Percentiles rank a stretch among this genome's conserved stretches.
These are phyloP conservation scores for Lagocephalus sceleratus DNA, from an alignment of 2,797 vertebrate genomes.

Conservation along the genomic window DNA sequence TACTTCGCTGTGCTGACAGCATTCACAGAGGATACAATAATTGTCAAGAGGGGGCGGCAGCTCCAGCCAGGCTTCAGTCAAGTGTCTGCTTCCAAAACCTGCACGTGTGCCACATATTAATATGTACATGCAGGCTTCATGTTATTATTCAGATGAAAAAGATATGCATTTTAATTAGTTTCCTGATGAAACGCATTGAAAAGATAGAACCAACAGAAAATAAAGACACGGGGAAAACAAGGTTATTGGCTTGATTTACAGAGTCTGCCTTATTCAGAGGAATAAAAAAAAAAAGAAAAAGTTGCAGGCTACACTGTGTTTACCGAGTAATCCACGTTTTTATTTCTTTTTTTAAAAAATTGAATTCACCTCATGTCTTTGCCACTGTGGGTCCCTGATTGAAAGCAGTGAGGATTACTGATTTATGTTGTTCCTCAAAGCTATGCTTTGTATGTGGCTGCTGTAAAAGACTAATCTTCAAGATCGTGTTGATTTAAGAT, in stretches of 20 bases:
- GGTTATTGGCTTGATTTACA: constrained; percentile 3
- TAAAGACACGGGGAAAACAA: constrained; percentile 1
- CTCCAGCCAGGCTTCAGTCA: neutral
- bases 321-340: too few species aligned
- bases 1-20: constrained; percentile 39
- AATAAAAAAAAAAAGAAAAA: neutral
- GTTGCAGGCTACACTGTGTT: neutral
- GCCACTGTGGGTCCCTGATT: too few species aligned
- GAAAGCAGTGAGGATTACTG: too few species aligned
- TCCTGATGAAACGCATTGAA: constrained; percentile 4
- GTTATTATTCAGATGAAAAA: too few species aligned
- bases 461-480: constrained; percentile 4
- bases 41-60: constrained; percentile 16
- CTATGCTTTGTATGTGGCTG: too few species aligned
- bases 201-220: neutral
- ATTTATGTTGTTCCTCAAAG: too few species aligned
- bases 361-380: too few species aligned
- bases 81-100: constrained; percentile 2
- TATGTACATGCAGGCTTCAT: neutral
- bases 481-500: neutral
- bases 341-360: too few species aligned
- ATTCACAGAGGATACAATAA: constrained; percentile 24
- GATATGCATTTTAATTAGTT: constrained; percentile 3
- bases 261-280: constrained; percentile 3
- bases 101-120: neutral